phyloP scores from a whole-genome alignment of 2,113 vertebrate genomes.

The Turnix velox region DNA sequence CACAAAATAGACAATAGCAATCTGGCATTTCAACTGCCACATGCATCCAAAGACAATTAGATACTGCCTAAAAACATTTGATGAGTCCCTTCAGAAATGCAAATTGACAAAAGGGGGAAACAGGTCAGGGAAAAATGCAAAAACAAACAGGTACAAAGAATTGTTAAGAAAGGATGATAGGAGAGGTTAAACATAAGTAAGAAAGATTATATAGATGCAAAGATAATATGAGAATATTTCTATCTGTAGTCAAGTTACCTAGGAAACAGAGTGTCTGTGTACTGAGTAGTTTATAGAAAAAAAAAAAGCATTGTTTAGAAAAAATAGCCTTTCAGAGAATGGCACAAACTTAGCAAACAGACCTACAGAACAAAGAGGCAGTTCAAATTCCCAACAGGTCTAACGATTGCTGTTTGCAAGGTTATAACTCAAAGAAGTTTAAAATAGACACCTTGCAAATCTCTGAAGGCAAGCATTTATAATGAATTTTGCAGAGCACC shows the following conservation, averaged over 20 bases:
- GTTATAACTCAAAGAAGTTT: background rate
- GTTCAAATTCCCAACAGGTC: slow-evolving; percentile 16
- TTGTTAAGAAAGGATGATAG: background rate
- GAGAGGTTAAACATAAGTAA: slow-evolving; percentile 54
- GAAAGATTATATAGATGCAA: slow-evolving; percentile 33
- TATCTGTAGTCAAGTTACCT: slow-evolving; percentile 58
- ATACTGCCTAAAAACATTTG: background rate
- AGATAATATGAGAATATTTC: slow-evolving; percentile 51
- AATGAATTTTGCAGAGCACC: background rate
- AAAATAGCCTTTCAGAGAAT: slow-evolving; percentile 30
- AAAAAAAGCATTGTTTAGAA: slow-evolving; percentile 49
- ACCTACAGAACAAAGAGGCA: background rate
- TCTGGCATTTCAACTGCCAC: background rate
- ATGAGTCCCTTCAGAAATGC: background rate
- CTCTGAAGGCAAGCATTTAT: background rate
- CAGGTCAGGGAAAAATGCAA: background rate
- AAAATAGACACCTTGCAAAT: slow-evolving; percentile 3
- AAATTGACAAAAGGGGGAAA: background rate
- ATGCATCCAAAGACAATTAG: background rate
- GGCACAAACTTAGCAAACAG: slow-evolving; percentile 36
- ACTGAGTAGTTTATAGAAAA: background rate
- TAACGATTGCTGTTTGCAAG: background rate
- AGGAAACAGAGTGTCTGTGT: slow-evolving; percentile 51
- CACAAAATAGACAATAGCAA: background rate
- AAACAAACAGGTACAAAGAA: background rate